Conservation (phyloP, 1,140 invertebrate genomes). For the Caerostris extrusa region DNA sequence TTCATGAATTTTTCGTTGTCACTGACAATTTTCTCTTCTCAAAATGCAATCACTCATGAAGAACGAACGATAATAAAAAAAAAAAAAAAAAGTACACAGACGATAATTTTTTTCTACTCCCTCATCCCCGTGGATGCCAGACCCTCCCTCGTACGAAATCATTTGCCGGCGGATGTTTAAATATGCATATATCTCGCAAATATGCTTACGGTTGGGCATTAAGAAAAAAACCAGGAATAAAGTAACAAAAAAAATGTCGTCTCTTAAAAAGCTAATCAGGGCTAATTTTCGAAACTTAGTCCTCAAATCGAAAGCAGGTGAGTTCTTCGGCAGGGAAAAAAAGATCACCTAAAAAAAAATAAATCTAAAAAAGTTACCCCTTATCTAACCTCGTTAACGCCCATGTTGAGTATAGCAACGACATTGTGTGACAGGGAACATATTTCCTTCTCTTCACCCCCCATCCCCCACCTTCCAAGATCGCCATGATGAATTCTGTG, state of each 20-base stretch:
- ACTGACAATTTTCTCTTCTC: conserved; percentile 31
- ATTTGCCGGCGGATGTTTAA: conserved; percentile 45
- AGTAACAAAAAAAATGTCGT: background rate
- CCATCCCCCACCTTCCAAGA: background rate
- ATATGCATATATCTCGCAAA: conserved; percentile 46
- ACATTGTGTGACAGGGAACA: conserved; percentile 44
- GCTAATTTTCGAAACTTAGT: conserved; percentile 50
- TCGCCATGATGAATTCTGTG: conserved; percentile 9
- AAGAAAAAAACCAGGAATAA: background rate
- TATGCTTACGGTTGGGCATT: background rate
- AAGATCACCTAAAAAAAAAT: conserved; percentile 47
- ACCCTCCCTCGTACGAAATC: conserved; percentile 28
- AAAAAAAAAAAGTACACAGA: conserved; percentile 2
- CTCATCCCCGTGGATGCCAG: background rate
- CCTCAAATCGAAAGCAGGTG: conserved; percentile 37
- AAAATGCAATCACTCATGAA: conserved; percentile 49
- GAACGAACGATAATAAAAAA: conserved; percentile 23
- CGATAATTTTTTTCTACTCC: conserved; percentile 15
- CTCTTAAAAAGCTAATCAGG: conserved; percentile 51
- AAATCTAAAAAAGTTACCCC: background rate
- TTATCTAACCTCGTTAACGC: conserved; percentile 56
- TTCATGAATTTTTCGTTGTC: conserved; percentile 40
- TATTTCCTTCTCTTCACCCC: background rate
- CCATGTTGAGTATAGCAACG: conserved; percentile 39
- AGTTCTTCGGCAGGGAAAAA: conserved; percentile 9